phyloP scores from a whole-genome alignment of 2,113 vertebrate species.

The Pomatorhinus ruficollis region DNA sequence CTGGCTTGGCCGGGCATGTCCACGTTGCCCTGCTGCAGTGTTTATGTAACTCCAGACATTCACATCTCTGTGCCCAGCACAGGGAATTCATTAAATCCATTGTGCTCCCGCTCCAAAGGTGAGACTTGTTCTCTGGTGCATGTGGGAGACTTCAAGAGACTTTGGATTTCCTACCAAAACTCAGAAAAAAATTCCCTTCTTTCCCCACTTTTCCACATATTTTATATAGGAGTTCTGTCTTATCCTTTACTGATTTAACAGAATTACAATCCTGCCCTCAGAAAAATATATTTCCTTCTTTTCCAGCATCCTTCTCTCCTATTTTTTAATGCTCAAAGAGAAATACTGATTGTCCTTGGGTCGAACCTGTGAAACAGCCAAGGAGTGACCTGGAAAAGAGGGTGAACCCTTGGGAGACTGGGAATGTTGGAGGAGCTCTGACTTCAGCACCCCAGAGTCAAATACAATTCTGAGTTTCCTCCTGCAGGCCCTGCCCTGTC shows the following conservation, averaged over 20 bases:
- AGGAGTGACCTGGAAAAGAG: background rate
- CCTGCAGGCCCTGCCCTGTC: background rate
- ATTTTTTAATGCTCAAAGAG: background rate
- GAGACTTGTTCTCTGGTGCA: background rate
- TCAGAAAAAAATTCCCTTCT: background rate
- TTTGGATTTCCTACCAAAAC: background rate
- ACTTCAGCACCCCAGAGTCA: background rate
- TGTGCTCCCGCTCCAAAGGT: background rate
- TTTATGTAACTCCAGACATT: background rate
- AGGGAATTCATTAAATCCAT: background rate
- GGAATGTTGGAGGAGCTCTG: background rate
- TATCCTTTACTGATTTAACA: background rate
- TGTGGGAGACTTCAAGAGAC: background rate
- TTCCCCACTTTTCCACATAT: background rate
- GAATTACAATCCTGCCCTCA: background rate
- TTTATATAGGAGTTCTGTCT: background rate
- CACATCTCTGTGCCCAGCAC: background rate
- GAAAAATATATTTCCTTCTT: background rate
- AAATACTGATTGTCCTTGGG: background rate
- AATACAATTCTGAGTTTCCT: background rate
- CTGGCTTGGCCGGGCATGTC: background rate
- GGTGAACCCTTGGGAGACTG: background rate
- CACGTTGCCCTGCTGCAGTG: background rate
- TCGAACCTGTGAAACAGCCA: background rate
- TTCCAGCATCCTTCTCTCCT: background rate